Conservation (phyloP, 2,113 vertebrate species). For the Lasiurus cinereus region DNA sequence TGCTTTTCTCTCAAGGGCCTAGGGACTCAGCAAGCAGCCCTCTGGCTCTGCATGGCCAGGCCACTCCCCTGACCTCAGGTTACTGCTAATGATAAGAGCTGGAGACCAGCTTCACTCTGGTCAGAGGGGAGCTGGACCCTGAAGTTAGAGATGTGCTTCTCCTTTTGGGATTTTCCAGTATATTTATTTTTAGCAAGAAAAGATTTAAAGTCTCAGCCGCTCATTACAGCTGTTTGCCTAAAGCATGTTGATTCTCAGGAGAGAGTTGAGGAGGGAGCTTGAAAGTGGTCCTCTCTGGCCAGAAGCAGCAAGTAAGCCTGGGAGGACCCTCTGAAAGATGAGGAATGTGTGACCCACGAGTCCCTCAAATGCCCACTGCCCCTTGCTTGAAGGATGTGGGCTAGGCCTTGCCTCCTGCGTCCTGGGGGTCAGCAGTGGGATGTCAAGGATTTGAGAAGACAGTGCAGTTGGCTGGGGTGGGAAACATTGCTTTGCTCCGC, state of each 20-base stretch:
- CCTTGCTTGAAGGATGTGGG: background rate
- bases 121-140: background rate
- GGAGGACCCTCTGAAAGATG: background rate
- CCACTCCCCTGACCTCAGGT: slow-evolving; percentile 79
- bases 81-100: slow-evolving; percentile 78
- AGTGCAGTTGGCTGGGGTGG: background rate
- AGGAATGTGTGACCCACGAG: background rate
- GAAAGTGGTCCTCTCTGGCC: background rate
- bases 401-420: background rate
- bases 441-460: background rate
- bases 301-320: background rate
- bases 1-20: slow-evolving; percentile 20
- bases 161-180: slow-evolving; percentile 69
- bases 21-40: slow-evolving; percentile 62
- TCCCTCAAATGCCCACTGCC: background rate
- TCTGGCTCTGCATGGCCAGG: slow-evolving; percentile 46
- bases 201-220: slow-evolving; percentile 60
- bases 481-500: background rate
- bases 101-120: background rate
- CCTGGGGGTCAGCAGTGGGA: background rate
- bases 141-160: background rate
- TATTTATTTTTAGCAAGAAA: slow-evolving; percentile 75
- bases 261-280: background rate
- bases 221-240: slow-evolving; percentile 45
- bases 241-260: slow-evolving; percentile 44